Evolutionary conservation across 2,797 vertebrate genomes (phyloP), one percentile per base, ranked within the genome.

Genomic region (Champsocephalus esox): DNA sequence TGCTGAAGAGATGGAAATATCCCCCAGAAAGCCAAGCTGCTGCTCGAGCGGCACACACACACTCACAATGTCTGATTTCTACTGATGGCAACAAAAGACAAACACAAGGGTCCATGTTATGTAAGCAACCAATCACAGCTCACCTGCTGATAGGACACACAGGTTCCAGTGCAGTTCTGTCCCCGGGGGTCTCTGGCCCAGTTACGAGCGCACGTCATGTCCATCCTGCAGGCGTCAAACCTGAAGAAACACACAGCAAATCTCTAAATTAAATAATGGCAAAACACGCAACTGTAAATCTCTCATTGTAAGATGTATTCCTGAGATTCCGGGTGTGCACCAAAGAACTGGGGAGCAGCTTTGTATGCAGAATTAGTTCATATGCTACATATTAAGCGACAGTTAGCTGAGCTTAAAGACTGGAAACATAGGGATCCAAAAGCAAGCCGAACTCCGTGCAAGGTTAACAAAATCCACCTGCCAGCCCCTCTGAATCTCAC

Each of bases 121-220:
- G 5, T 38, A 24, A 73, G 52, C 10, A 49, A 9, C 4, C 13
- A 46, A 9, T 69, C 62, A 12, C 51, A 46, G 19, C 79, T 24
- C 81, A 97, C 97, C 96, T 97, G 96, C 73, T 93, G 93, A 54
- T 95, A 97, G 19, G 94, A 92, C 34, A 91, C 92, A 68, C 96
- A 97, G 58, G 79, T 85, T 9, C 92, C 89, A 3, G 91, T 91
- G 87, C 96, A 97, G 86, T 94, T 94, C 71, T 91, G 91, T 81
- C 92, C 94, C 68, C 89, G 81, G 52, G 88, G 93, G 83, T 90
- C 93, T 67, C 73, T 85, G 73, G 93, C 90, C 94, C 95, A 95
- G 80, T 94, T 93, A 0, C 87, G 94, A 64, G 94, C 92, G 9
- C 97, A 98, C 0, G 94, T 95, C 86, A 94, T 55, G 81, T 96